These are phyloP conservation scores for Pyrrhia umbra DNA, from an alignment of 2,888 invertebrate genomes.

Conservation along the genomic window DNA sequence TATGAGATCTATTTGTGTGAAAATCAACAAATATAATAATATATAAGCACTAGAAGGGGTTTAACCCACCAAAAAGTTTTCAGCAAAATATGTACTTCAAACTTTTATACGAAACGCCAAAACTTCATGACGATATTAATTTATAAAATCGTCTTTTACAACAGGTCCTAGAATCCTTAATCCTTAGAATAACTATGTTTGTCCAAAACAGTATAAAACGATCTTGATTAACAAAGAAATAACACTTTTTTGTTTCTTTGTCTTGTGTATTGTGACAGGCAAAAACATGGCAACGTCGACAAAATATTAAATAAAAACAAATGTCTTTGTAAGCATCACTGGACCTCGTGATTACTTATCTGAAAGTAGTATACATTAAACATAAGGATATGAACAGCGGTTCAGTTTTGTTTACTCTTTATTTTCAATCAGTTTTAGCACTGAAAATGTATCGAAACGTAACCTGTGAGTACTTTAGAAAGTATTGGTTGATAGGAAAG, in stretches of 20 bases:
- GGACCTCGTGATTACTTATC: not conserved
- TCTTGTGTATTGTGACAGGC: slow-evolving; percentile 16
- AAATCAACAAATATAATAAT: slow-evolving; percentile 34
- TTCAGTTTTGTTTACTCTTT: too few relatives aligned
- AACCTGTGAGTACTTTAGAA: too few relatives aligned
- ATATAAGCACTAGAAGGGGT: slow-evolving; percentile 1
- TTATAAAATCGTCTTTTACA: not conserved
- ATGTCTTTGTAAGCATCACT: slow-evolving; percentile 6
- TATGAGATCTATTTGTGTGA: slow-evolving; percentile 57
- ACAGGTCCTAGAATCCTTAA: not conserved
- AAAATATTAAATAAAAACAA: slow-evolving; percentile 12
- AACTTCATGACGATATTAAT: not conserved
- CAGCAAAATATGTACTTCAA: not conserved
- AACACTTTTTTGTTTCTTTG: not conserved
- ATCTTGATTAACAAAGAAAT: not conserved
- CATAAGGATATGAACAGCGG: too few relatives aligned
- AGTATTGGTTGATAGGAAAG: too few relatives aligned
- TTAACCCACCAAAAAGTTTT: not conserved
- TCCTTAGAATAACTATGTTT: not conserved
- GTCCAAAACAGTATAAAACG: not conserved
- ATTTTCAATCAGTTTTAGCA: too few relatives aligned
- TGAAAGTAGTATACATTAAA: too few relatives aligned
- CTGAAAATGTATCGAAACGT: too few relatives aligned
- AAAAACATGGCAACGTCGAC: slow-evolving; percentile 28
- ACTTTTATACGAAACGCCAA: not conserved